Evolutionary conservation across 2,888 invertebrate species (phyloP).

Genomic region (Metalampra italica): DNA sequence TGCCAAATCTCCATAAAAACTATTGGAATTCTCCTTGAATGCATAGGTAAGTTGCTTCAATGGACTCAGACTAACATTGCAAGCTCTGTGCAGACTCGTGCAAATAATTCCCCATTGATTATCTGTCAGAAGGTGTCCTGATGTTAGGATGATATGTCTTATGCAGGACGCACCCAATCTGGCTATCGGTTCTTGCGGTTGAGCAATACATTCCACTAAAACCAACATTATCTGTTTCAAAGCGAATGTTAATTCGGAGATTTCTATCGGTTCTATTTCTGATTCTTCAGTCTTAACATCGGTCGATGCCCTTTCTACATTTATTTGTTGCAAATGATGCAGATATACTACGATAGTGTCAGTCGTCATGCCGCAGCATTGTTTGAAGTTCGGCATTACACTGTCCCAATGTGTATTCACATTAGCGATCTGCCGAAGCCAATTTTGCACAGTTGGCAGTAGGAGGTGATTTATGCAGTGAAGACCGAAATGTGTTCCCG

Average conservation of each 20-base stretch:
- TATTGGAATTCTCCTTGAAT: slow-evolving; percentile 94
- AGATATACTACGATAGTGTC: slow-evolving; percentile 93
- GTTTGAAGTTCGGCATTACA: slow-evolving; percentile 94
- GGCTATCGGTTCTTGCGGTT: slow-evolving; percentile 93
- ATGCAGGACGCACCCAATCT: slow-evolving; percentile 95
- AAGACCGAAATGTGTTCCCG: slow-evolving; percentile 93
- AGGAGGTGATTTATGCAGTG: slow-evolving; percentile 95
- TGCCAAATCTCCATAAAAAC: slow-evolving; percentile 95
- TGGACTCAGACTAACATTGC: slow-evolving; percentile 91
- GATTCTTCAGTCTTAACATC: slow-evolving; percentile 56
- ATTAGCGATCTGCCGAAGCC: slow-evolving; percentile 88
- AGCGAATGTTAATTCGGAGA: slow-evolving; percentile 82
- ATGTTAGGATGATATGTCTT: slow-evolving; percentile 89
- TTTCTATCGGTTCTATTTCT: slow-evolving; percentile 76
- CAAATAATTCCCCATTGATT: slow-evolving; percentile 93
- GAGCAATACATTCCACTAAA: slow-evolving; percentile 93
- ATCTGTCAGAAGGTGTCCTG: slow-evolving; percentile 88
- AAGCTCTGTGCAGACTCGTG: slow-evolving; percentile 89
- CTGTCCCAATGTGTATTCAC: slow-evolving; percentile 85
- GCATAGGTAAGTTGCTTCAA: slow-evolving; percentile 92
- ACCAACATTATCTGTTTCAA: slow-evolving; percentile 91
- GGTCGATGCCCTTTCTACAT: slow-evolving; percentile 52
- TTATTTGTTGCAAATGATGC: slow-evolving; percentile 84
- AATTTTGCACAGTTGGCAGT: slow-evolving; percentile 94
- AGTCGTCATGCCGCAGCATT: slow-evolving; percentile 95